Evolutionary conservation across 2,797 vertebrate genomes (phyloP).

Genomic region (Tangara arthus): DNA sequence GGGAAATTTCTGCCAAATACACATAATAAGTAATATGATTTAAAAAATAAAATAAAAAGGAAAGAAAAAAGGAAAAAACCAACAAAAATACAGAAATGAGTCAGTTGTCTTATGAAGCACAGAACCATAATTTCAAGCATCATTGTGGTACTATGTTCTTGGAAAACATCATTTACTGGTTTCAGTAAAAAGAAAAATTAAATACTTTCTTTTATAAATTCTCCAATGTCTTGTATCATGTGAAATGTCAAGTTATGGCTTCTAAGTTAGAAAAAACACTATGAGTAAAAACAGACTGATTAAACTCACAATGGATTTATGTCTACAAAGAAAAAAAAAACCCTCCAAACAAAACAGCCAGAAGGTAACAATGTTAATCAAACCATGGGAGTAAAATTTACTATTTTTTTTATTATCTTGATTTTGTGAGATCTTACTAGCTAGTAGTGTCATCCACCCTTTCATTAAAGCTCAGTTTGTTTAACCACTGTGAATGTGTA

Average conservation of each 20-base stretch:
- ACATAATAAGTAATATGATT: not conserved
- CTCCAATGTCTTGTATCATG: not conserved
- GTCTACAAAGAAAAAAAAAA: not conserved
- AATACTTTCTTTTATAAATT: not conserved
- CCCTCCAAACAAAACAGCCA: not conserved
- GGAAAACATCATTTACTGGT: not conserved
- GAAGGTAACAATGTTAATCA: not conserved
- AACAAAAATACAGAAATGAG: not conserved
- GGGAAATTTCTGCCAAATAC: not conserved
- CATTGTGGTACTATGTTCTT: not conserved
- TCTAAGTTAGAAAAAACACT: not conserved
- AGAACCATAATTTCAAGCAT: not conserved
- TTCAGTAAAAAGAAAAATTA: not conserved
- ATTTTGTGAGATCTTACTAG: not conserved
- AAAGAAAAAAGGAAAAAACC: accelerated
- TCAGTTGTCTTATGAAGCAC: not conserved
- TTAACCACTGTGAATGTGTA: not conserved
- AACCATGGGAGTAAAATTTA: not conserved
- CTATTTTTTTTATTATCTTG: not conserved
- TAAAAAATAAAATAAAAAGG: too few species aligned
- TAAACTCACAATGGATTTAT: not conserved
- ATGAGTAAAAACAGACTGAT: not conserved
- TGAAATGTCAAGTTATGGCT: not conserved
- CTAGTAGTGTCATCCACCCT: not conserved
- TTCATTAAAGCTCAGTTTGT: not conserved